phyloP scores from a whole-genome alignment of 2,113 vertebrate genomes.

The Oenanthe oenanthe region DNA sequence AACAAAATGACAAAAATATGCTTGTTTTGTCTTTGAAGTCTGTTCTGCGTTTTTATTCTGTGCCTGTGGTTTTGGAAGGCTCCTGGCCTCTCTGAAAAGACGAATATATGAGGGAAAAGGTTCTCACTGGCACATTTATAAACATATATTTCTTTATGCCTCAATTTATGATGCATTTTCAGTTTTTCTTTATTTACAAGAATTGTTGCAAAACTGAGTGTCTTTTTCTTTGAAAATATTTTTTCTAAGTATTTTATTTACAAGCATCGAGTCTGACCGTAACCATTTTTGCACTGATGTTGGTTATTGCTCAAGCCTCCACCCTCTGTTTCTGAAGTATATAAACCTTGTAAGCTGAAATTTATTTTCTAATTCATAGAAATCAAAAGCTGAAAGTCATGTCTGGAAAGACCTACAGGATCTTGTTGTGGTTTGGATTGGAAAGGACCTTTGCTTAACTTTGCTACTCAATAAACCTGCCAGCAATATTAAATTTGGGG shows the following conservation, averaged over 20 bases:
- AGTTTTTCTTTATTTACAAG: neutral
- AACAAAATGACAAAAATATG: neutral
- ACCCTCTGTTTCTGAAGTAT: neutral
- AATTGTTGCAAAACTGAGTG: neutral
- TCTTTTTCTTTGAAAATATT: neutral
- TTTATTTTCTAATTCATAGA: neutral
- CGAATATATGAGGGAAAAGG: rapidly evolving
- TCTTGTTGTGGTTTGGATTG: neutral
- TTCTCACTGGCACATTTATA: neutral
- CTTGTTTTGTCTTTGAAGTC: neutral
- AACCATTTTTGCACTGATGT: neutral
- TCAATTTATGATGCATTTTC: neutral
- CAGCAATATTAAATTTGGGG: neutral
- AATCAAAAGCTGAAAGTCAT: neutral
- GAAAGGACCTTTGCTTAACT: neutral
- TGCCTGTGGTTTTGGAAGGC: neutral
- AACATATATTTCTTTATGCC: neutral
- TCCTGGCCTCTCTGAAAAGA: neutral
- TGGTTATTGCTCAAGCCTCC: neutral
- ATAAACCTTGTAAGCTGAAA: neutral
- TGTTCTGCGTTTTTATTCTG: neutral
- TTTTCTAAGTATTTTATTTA: neutral
- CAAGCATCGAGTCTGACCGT: neutral
- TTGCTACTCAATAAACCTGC: neutral
- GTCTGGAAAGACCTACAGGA: neutral